These are phyloP conservation scores for Enteromius unitaeniatus DNA, from an alignment of 2,797 vertebrate species.

Conservation along the genomic window DNA sequence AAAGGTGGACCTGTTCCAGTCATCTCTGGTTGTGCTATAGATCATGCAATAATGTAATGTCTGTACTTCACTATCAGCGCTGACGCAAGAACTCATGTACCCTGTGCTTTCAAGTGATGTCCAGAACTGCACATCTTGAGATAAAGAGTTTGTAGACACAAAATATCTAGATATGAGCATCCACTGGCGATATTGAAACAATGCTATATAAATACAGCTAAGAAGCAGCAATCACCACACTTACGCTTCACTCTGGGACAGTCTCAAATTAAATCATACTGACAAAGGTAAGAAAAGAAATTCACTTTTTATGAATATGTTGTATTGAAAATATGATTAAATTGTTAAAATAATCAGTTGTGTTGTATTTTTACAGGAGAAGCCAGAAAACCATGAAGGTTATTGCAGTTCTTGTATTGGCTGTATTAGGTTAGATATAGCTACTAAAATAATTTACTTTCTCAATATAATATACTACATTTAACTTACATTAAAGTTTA, in stretches of 20 bases:
- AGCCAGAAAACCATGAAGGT: constrained; percentile 45
- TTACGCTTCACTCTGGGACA: neutral
- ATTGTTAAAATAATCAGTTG: neutral
- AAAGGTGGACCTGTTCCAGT: neutral
- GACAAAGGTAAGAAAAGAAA: constrained; percentile 33
- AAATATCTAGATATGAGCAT: neutral
- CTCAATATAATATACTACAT: neutral
- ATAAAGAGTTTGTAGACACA: neutral
- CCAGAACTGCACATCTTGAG: neutral
- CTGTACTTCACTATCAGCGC: constrained; percentile 5
- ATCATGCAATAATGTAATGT: neutral
- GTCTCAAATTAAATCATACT: neutral
- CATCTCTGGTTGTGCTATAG: neutral
- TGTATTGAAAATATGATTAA: neutral
- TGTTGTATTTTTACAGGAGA: constrained; percentile 24
- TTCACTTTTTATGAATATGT: neutral
- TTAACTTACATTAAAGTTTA: neutral
- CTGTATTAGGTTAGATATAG: constrained; percentile 47
- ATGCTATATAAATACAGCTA: constrained; percentile 48
- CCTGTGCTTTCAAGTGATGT: neutral
- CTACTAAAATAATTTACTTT: neutral
- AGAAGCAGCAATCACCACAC: neutral
- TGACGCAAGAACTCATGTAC: neutral
- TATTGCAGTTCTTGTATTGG: constrained; percentile 39
- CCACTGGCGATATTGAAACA: constrained; percentile 10